Base-by-base conservation (phyloP, 2,888 invertebrate species). In the Elegia similella region DNA sequence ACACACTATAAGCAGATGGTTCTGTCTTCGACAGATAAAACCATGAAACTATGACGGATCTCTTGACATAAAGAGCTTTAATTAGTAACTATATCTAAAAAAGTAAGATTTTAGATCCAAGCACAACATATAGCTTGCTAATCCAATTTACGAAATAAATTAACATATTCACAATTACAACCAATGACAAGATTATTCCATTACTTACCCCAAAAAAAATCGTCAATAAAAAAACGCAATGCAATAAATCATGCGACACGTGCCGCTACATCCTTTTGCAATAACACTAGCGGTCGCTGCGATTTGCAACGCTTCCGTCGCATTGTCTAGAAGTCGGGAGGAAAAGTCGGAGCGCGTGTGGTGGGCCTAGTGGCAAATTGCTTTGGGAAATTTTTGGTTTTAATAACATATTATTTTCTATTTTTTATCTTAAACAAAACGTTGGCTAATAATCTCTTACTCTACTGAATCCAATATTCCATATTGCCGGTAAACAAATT, bases 271-370 rank as follows among this genome's bases (percentile, higher is more conserved):
- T 86, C 84, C 82, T 84, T 84, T 77, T 68, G 75, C 87, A 87
- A 87, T 91, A 86, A 83, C 67, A 63, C 60, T 72, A 70, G 75
- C 84, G 73, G 69, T 70, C 76, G 82, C 70, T 69, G 69, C 85
- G 80, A 89, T 91, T 88, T 77, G 88, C 75, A 66, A 76, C 84
- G 86, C 84, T 78, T 81, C 82, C 82, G 82, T 65, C n/a, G 32
- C 65, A 62, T 70, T 75, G 72, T 76, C 66, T 63, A 53, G 52
- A 59, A n/a, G 15, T 46, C 34, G 44, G 46, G 34, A 61, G 53
- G 61, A 71, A 72, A 68, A 69, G 62, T 59, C 60, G 55, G 8
- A 62, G 63, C 63, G 61, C 59, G 62, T 60, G 60, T 56, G 52
- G 56, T 43, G 54, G 47, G 50, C 44, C 62, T 63, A 60, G 62